phyloP scores from a whole-genome alignment of 1,140 invertebrate species.

The Brachionus koreanus region DNA sequence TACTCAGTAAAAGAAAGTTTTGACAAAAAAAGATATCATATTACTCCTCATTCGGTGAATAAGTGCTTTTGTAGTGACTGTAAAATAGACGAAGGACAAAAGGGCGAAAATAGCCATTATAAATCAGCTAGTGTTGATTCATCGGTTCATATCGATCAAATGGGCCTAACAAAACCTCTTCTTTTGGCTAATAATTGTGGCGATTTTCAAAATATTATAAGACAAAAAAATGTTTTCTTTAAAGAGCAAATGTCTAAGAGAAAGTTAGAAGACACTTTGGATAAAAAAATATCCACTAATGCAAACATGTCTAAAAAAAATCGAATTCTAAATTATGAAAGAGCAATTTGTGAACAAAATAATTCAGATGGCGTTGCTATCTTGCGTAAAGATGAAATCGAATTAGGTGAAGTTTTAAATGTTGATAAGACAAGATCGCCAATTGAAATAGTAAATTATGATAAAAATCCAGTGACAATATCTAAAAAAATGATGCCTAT shows the following conservation, averaged over 20 bases:
- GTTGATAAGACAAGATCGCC: neutral
- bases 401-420: conserved; percentile 24
- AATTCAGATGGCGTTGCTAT: neutral
- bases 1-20: neutral
- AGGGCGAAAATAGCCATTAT: neutral
- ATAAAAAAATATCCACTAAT: neutral
- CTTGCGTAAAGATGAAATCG: neutral
- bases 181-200: neutral
- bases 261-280: neutral
- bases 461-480: neutral
- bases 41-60: neutral
- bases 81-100: neutral
- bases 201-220: neutral
- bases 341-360: neutral
- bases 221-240: neutral
- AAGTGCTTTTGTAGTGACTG: neutral
- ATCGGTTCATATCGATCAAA: neutral
- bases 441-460: neutral
- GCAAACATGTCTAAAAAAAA: neutral
- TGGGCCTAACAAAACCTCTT: neutral
- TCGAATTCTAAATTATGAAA: neutral
- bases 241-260: neutral
- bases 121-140: neutral
- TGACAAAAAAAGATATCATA: neutral
- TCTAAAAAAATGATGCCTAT: conserved; percentile 43